Conservation (phyloP, 1,140 invertebrate species). For the Drosophila watanabei region DNA sequence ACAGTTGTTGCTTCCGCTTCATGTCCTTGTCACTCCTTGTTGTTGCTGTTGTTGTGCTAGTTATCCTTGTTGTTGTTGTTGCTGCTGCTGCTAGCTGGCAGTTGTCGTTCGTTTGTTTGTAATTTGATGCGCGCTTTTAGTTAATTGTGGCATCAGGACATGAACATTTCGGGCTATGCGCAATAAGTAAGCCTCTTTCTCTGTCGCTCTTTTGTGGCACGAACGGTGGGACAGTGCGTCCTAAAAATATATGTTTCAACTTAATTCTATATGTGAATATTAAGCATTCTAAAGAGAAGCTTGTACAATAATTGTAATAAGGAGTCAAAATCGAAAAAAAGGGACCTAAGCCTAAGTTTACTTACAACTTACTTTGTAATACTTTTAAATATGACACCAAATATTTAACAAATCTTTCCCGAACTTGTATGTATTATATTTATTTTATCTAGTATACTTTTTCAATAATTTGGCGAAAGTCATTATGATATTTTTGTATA, state of each 20-base stretch:
- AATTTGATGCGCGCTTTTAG: conserved; percentile 83
- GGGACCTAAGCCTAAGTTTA: not conserved
- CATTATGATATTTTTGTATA: no score
- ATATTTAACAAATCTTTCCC: not conserved
- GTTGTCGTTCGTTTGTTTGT: conserved; percentile 70
- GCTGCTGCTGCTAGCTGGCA: conserved; percentile 22
- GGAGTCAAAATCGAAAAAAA: not conserved
- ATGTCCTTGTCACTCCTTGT: conserved; percentile 70
- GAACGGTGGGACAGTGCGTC: conserved; percentile 29
- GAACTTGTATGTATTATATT: no score
- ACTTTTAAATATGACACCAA: not conserved
- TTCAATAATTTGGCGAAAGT: no score
- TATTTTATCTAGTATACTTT: no score
- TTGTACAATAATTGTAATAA: not conserved
- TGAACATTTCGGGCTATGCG: conserved; percentile 68
- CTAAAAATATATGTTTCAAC: not conserved
- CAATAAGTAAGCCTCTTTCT: conserved; percentile 71
- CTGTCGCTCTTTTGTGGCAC: conserved; percentile 19
- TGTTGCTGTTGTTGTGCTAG: conserved; percentile 31
- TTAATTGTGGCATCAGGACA: conserved; percentile 83
- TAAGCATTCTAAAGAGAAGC: not conserved
- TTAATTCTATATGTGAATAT: not conserved
- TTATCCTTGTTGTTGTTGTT: conserved; percentile 40
- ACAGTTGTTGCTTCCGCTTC: conserved; percentile 79
- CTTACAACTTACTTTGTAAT: not conserved